These are phyloP conservation scores for Allolobophora icterica DNA, from an alignment of 2,888 invertebrate species.

Conservation along the genomic window DNA sequence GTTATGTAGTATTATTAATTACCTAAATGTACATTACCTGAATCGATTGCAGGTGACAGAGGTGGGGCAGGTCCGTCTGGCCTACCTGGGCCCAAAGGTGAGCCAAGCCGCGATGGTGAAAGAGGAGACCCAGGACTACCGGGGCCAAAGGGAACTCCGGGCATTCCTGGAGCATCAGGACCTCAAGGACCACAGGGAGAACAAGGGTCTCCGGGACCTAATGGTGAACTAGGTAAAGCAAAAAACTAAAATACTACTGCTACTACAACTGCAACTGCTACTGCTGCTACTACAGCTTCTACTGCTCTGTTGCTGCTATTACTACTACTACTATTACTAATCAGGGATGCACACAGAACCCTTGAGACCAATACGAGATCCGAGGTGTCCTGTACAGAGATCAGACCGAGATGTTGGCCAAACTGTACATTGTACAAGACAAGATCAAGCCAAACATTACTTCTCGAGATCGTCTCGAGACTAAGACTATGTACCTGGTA, in stretches of 20 bases:
- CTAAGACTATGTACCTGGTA: no score
- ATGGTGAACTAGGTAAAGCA: background rate
- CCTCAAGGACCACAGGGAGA: constrained; percentile 35
- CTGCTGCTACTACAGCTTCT: background rate
- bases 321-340: background rate
- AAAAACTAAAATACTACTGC: background rate
- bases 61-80: background rate
- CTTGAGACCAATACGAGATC: no score
- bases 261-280: background rate
- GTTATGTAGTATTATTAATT: no score
- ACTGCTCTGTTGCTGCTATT: background rate
- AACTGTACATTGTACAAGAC: no score
- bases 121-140: constrained; percentile 48
- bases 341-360: background rate
- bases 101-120: constrained; percentile 25
- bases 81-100: constrained; percentile 39
- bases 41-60: background rate
- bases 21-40: background rate
- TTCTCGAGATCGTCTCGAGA: background rate
- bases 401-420: no score
- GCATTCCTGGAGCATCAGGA: constrained; percentile 35
- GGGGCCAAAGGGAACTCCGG: constrained; percentile 48
- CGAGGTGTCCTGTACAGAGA: no score
- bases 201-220: constrained; percentile 18
- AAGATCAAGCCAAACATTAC: no score